phyloP scores from a whole-genome alignment of 2,113 vertebrate species.

The Nycticebus coucang region DNA sequence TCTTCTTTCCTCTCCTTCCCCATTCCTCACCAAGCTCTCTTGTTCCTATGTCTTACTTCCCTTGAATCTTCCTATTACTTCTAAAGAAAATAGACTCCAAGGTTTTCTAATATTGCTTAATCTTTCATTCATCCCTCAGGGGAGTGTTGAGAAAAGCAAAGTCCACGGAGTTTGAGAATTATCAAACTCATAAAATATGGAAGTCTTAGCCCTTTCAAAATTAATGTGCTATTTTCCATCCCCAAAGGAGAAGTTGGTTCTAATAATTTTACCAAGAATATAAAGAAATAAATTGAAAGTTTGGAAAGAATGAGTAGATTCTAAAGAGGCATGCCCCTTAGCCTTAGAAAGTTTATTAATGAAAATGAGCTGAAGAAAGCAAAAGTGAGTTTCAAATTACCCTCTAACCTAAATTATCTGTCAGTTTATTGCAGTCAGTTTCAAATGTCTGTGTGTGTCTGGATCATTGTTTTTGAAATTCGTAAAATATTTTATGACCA shows the following conservation, averaged over 20 bases:
- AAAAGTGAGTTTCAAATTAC: background rate
- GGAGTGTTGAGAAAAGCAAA: background rate
- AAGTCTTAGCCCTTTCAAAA: background rate
- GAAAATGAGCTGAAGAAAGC: constrained; percentile 32
- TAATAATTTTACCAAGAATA: constrained; percentile 3
- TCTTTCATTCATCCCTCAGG: background rate
- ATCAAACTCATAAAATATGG: constrained; percentile 5
- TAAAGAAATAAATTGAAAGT: constrained; percentile 29
- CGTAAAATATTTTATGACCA: background rate
- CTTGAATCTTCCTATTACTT: background rate
- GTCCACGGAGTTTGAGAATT: background rate
- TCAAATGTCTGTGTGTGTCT: background rate
- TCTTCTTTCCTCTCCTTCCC: background rate
- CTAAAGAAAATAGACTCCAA: constrained; percentile 3
- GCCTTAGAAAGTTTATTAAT: background rate
- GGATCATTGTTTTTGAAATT: constrained; percentile 1
- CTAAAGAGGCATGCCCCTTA: background rate
- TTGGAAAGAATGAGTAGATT: constrained; percentile 40
- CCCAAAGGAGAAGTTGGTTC: background rate
- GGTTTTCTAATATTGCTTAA: background rate
- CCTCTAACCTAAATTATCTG: background rate
- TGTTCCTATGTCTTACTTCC: background rate
- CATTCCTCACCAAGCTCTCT: background rate
- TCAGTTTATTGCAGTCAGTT: background rate
- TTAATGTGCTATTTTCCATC: background rate